Evolutionary conservation across 1,140 invertebrate species (phyloP), one percentile per base, ranked within the genome.

Genomic region (Drosophila ananassae): DNA sequence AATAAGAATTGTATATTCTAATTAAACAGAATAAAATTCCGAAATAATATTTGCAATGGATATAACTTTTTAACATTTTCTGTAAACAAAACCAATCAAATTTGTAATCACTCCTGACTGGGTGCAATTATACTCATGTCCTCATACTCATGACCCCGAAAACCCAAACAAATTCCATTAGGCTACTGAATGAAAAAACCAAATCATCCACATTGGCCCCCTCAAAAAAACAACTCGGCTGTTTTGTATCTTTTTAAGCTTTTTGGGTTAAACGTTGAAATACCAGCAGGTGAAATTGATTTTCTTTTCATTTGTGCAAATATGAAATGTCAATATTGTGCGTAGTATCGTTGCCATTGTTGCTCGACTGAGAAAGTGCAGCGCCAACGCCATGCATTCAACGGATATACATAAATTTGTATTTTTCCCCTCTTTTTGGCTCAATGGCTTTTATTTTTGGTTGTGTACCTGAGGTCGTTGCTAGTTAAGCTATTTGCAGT

Each of bases 291-390:
- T 91, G 90, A 91, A 91, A 91, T 91, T 91, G 90, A 91, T 91
- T 91, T 91, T 90, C 85, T 89, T 90, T 91, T 91, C 90, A 82
- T 90, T 91, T 91, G 90, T 63, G 90, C 82, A 91, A 91, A 91
- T 91, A 91, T 91, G 77, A 91, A 91, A 79, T 77, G 85, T 90
- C 90, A 91, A 91, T 90, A 91, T 90, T 91, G 87, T 89, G 79
- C 80, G 77, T 81, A 71, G 66, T 47, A 51, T 58, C 34, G 44
- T 47, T 50, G 48, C 54, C 59, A 69, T 66, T 64, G 68, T 51
- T 56, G 61, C 10, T 63, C 46, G 50, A 9, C 64, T 83, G 81
- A 78, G 85, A 91, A 91, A 91, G 90, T 90, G 89, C 89, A 84
- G 62, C 59, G 52, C 53, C 46, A 64, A 66, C 61, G 61, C 44